These are phyloP conservation scores for Tubulanus polymorphus DNA, from an alignment of 2,888 invertebrate genomes.

Conservation along the genomic window DNA sequence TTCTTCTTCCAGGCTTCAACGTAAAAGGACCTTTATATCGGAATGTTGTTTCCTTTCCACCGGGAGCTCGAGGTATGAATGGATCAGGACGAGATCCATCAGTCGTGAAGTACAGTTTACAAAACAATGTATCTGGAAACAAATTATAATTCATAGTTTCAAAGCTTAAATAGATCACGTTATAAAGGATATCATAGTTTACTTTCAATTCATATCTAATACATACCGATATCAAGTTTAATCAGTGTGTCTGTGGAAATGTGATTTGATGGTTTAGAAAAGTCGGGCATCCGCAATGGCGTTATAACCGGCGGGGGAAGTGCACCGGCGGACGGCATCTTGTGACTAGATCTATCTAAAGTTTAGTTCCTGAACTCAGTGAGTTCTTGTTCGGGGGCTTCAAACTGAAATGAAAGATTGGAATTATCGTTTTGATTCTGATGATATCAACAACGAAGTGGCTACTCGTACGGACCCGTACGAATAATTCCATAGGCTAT, in stretches of 20 bases:
- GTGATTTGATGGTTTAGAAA: conserved; percentile 27
- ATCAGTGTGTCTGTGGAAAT: not conserved
- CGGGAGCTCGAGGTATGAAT: conserved; percentile 45
- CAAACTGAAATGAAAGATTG: no score
- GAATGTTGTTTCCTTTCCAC: conserved; percentile 47
- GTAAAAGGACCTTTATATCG: conserved; percentile 52
- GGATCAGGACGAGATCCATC: conserved; percentile 53
- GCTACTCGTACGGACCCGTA: no score
- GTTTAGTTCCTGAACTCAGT: no score
- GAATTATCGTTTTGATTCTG: no score
- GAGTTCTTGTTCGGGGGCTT: no score
- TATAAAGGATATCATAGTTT: no score
- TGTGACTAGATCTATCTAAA: no score
- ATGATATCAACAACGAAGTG: no score
- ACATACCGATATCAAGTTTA: not conserved
- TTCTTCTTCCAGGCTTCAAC: conserved; percentile 49
- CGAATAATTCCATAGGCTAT: no score
- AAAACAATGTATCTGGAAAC: conserved; percentile 43
- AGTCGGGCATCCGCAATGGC: conserved; percentile 29
- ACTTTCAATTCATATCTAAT: no score
- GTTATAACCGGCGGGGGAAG: conserved; percentile 44
- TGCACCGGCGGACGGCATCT: conserved; percentile 44
- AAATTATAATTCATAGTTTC: not conserved
- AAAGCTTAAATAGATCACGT: no score
- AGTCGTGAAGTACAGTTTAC: conserved; percentile 52